These are phyloP conservation scores for Ovibos moschatus DNA, from an alignment of 2,113 vertebrate genomes.

Conservation along the genomic window DNA sequence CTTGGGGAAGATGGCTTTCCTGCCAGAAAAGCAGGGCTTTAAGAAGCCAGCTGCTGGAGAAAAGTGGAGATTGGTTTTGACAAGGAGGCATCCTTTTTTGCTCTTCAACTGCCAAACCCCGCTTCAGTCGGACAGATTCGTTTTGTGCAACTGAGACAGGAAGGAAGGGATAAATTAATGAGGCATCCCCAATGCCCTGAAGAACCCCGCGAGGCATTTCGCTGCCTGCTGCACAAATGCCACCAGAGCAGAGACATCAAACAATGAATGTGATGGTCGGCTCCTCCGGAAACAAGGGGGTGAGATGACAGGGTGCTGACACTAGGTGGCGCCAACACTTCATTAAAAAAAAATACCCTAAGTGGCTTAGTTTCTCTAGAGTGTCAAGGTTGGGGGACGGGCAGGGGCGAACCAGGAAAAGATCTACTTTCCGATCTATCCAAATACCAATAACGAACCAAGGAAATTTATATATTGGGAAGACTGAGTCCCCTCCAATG, in stretches of 20 bases:
- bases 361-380: not conserved
- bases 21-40: not conserved
- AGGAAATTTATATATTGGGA: not conserved
- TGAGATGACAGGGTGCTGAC: not conserved
- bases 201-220: not conserved
- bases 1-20: not conserved
- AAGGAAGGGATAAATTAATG: slow-evolving; percentile 22
- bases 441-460: slow-evolving; percentile 39
- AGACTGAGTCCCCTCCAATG: not conserved
- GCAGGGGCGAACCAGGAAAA: not conserved
- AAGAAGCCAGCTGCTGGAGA: not conserved
- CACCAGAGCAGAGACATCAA: slow-evolving; percentile 16
- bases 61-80: not conserved
- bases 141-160: slow-evolving; percentile 75
- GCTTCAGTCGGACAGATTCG: slow-evolving; percentile 83
- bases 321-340: slow-evolving; percentile 80
- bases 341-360: slow-evolving; percentile 55
- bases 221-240: not conserved
- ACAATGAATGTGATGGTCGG: not conserved
- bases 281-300: rapidly evolving
- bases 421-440: slow-evolving; percentile 27
- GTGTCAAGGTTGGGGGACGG: rapidly evolving
- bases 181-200: not conserved
- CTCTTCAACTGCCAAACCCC: not conserved
- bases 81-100: not conserved